Evolutionary conservation across 2,113 vertebrate genomes (phyloP).

Genomic region (Stictonetta naevosa): DNA sequence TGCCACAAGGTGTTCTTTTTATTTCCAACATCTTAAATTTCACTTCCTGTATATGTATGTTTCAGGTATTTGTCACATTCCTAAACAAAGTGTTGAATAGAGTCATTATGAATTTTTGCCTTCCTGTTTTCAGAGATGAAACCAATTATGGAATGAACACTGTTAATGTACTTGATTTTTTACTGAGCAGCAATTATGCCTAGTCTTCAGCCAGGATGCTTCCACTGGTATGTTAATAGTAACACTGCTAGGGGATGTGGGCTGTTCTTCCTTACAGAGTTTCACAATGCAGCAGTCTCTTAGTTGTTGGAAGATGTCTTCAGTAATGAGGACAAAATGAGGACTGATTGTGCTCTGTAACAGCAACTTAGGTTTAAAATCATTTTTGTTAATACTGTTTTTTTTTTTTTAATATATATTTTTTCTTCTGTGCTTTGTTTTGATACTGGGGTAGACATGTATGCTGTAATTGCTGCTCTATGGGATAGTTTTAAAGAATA

Average conservation of each 20-base stretch:
- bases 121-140: background rate
- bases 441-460: background rate
- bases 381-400: background rate
- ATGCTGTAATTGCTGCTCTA: background rate
- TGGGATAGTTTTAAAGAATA: constrained; percentile 20
- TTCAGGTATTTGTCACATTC: background rate
- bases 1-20: background rate
- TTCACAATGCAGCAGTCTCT: background rate
- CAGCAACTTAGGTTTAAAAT: background rate
- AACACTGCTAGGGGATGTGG: background rate
- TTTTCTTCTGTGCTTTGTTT: background rate
- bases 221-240: background rate
- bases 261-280: background rate
- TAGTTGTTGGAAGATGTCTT: background rate
- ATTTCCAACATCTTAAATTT: background rate
- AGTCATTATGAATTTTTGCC: background rate
- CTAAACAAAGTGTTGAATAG: background rate
- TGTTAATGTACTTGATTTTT: background rate
- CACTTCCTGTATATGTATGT: fast-evolving
- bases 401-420: background rate
- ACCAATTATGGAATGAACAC: background rate
- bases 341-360: background rate
- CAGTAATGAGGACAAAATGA: background rate
- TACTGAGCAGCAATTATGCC: background rate
- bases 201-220: background rate